Percentiles rank a stretch among this genome's conserved stretches.
Evolutionary conservation across 2,113 vertebrate genomes (phyloP).

Genomic region (Trichomycterus rosablanca): DNA sequence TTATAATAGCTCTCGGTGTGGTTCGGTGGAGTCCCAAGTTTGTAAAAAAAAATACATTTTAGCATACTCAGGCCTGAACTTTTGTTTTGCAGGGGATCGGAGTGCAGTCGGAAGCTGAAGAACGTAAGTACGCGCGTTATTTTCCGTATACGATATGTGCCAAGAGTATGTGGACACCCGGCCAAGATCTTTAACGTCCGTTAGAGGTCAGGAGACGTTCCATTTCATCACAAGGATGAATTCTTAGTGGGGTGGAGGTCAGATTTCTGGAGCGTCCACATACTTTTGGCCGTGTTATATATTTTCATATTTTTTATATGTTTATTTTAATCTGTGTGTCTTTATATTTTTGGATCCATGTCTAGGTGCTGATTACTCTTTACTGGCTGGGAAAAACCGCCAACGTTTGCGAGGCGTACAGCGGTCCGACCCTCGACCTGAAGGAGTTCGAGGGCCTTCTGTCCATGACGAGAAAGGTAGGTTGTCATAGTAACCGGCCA

Average conservation of each 20-base stretch:
- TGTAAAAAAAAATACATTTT: neutral
- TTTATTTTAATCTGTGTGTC: neutral
- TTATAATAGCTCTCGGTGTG: too few relatives aligned
- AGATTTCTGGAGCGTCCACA: neutral
- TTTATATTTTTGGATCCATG: neutral
- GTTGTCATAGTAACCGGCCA: constrained; percentile 20
- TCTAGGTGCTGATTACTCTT: constrained; percentile 91
- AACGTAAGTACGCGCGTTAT: constrained; percentile 76
- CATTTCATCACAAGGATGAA: too few relatives aligned
- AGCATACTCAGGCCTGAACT: neutral
- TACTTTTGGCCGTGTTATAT: neutral
- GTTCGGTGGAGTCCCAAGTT: too few relatives aligned
- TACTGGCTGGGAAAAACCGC: constrained; percentile 95
- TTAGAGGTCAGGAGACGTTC: too few relatives aligned
- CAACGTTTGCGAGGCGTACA: constrained; percentile 78
- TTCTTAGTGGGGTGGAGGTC: too few relatives aligned
- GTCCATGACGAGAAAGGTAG: constrained; percentile 89
- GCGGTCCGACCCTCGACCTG: constrained; percentile 83
- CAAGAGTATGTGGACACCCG: too few relatives aligned
- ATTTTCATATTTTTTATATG: neutral
- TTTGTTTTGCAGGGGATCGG: constrained; percentile 70
- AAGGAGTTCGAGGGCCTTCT: constrained; percentile 94
- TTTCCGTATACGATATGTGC: too few relatives aligned
- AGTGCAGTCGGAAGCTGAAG: constrained; percentile 88
- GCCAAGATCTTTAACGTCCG: too few relatives aligned